These are phyloP conservation scores for Paratilapia polleni DNA, from an alignment of 2,113 vertebrate species.

Conservation along the genomic window DNA sequence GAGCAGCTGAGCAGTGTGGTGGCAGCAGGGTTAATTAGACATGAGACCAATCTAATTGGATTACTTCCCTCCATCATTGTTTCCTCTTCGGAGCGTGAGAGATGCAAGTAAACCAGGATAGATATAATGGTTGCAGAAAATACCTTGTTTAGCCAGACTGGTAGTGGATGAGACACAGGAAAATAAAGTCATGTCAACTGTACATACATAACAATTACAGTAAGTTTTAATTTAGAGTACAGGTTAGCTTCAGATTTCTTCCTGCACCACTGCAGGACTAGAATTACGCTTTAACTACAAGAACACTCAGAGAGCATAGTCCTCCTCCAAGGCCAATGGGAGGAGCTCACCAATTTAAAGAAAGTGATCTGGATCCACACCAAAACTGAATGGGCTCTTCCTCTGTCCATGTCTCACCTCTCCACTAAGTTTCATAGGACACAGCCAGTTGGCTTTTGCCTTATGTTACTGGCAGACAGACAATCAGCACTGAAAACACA, in stretches of 20 bases:
- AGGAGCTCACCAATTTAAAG: neutral
- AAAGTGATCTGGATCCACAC: neutral
- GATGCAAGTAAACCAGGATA: neutral
- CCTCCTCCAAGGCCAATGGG: neutral
- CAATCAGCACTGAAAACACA: neutral
- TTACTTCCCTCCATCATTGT: constrained; percentile 24
- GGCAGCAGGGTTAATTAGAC: constrained; percentile 48
- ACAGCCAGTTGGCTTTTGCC: neutral
- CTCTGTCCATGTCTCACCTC: neutral
- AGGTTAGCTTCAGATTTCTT: neutral
- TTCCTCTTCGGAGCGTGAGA: neutral
- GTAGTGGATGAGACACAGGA: neutral
- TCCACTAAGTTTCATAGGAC: neutral
- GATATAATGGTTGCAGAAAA: neutral
- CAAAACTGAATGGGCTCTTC: neutral
- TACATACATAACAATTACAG: neutral
- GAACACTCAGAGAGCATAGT: neutral
- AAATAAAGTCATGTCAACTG: neutral
- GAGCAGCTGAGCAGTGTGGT: constrained; percentile 31
- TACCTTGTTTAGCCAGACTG: neutral
- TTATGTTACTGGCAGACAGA: neutral
- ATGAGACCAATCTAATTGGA: constrained; percentile 52
- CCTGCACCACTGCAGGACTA: neutral
- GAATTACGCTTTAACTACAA: neutral
- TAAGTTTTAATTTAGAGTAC: neutral